Conservation (phyloP, 2,797 vertebrate genomes). For the Threskiornis aethiopicus region DNA sequence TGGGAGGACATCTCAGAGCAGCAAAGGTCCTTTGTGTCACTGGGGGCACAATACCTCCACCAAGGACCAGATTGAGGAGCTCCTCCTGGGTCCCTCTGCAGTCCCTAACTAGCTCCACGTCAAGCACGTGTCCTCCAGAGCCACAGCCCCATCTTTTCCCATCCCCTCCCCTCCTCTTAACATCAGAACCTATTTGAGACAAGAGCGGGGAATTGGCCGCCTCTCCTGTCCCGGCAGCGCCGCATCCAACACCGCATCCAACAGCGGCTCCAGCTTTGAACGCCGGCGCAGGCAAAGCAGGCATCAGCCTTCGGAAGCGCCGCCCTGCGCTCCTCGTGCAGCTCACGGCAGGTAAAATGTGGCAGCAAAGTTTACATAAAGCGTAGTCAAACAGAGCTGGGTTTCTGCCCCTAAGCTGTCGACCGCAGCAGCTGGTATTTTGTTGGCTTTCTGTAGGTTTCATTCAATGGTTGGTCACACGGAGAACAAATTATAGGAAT, state of each 20-base stretch:
- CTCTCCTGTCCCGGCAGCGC: background rate
- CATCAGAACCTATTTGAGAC: fast-evolving
- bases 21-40: background rate
- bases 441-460: background rate
- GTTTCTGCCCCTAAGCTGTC: background rate
- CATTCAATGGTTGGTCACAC: fast-evolving
- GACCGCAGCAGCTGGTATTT: background rate
- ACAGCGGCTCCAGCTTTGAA: background rate
- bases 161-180: background rate
- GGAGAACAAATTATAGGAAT: background rate
- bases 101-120: fast-evolving
- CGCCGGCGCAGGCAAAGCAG: fast-evolving
- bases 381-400: background rate
- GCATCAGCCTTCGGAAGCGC: background rate
- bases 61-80: background rate
- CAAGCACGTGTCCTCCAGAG: fast-evolving
- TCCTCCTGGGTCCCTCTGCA: background rate
- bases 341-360: background rate
- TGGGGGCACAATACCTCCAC: background rate
- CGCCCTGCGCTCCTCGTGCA: background rate
- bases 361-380: background rate
- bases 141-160: background rate
- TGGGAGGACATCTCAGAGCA: background rate
- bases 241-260: background rate
- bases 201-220: background rate